phyloP scores from a whole-genome alignment of 2,113 vertebrate genomes.

The Pavo muticus region DNA sequence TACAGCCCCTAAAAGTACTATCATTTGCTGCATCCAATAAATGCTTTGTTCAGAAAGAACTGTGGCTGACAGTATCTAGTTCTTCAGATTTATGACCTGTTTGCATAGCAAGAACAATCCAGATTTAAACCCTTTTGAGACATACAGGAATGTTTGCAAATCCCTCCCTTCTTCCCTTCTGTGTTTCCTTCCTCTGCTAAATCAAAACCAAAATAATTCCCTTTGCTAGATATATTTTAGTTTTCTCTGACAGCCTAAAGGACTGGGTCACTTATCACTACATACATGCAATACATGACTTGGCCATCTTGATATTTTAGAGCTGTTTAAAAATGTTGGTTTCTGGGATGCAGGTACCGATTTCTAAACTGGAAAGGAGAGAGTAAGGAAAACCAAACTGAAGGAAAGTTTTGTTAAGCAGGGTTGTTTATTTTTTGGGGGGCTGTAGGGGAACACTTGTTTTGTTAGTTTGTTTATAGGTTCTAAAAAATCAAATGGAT shows the following conservation, averaged over 20 bases:
- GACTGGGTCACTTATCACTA: neutral
- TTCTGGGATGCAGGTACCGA: neutral
- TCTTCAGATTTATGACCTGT: neutral
- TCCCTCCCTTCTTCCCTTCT: neutral
- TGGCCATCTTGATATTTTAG: neutral
- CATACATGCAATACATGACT: neutral
- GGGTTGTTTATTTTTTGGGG: too few species aligned
- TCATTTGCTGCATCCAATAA: neutral
- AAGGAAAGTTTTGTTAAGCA: neutral
- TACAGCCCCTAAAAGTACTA: neutral
- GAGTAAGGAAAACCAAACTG: neutral
- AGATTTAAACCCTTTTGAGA: neutral
- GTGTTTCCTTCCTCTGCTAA: neutral
- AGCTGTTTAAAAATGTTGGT: neutral
- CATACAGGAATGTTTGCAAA: neutral
- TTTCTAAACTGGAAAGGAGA: neutral
- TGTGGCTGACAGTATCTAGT: neutral
- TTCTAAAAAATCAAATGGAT: conserved; percentile 40
- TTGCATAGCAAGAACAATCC: neutral
- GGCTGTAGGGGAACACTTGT: neutral
- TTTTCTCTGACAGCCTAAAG: neutral
- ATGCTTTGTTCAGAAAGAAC: neutral
- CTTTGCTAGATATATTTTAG: neutral
- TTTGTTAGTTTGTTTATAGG: conserved; percentile 16
- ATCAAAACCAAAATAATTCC: neutral